These are phyloP conservation scores for Thalassophryne amazonica DNA, from an alignment of 2,797 vertebrate genomes.

Conservation along the genomic window DNA sequence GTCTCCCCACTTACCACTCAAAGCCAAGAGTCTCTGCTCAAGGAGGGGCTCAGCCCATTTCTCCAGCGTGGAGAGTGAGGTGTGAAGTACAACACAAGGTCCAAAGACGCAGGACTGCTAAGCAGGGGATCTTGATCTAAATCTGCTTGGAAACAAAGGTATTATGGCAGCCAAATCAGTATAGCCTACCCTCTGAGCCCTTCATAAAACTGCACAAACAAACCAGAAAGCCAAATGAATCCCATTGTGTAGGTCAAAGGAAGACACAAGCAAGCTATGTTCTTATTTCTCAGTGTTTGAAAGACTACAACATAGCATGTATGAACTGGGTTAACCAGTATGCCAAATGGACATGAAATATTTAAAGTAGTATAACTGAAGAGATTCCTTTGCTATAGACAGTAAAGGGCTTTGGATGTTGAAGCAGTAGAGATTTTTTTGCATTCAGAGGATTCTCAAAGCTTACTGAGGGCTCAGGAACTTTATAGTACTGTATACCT, in stretches of 20 bases:
- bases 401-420: slow-evolving; percentile 60
- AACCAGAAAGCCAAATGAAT: slow-evolving; percentile 54
- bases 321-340: slow-evolving; percentile 31
- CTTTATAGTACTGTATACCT: slow-evolving; percentile 68
- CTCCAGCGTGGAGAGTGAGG: slow-evolving; percentile 93
- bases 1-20: slow-evolving; percentile 81
- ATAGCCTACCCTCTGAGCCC: slow-evolving; percentile 46
- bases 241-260: slow-evolving; percentile 35
- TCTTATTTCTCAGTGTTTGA: slow-evolving; percentile 49
- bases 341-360: slow-evolving; percentile 34
- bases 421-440: slow-evolving; percentile 55
- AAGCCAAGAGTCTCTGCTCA: slow-evolving; percentile 88
- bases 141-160: slow-evolving; percentile 29
- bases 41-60: slow-evolving; percentile 89
- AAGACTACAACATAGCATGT: slow-evolving; percentile 47
- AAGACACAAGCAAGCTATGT: slow-evolving; percentile 25
- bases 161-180: slow-evolving; percentile 38
- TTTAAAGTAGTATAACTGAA: slow-evolving; percentile 27
- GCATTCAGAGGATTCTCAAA: slow-evolving; percentile 57
- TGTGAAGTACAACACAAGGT: slow-evolving; percentile 73
- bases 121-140: slow-evolving; percentile 28
- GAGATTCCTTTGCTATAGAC: slow-evolving; percentile 47
- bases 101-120: slow-evolving; percentile 19
- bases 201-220: slow-evolving; percentile 67
- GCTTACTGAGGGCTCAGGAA: slow-evolving; percentile 77